These are phyloP conservation scores for Syngnathus scovelli DNA, from an alignment of 2,113 vertebrate species.

Conservation along the genomic window DNA sequence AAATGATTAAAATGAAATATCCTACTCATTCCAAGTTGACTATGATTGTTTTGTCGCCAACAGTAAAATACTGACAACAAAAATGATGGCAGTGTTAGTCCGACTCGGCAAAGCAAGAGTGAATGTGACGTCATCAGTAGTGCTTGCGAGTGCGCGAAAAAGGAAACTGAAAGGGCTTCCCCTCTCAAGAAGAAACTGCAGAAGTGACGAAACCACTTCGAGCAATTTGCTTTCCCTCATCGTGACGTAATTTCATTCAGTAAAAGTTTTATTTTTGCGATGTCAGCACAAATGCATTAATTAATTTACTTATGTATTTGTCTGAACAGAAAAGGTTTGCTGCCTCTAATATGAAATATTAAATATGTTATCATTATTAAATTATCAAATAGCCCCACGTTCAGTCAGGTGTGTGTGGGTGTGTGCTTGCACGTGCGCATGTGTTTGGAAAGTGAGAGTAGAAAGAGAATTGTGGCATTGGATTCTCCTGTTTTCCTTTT, in stretches of 20 bases:
- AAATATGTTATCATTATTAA: background rate
- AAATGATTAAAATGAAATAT: too few relatives aligned
- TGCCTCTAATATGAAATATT: background rate
- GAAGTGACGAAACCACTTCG: background rate
- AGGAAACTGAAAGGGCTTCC: background rate
- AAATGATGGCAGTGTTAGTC: background rate
- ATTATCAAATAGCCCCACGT: background rate
- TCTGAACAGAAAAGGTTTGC: background rate
- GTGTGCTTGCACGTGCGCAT: background rate
- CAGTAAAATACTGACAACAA: background rate
- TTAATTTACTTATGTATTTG: background rate
- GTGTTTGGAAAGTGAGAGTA: slow-evolving; percentile 15
- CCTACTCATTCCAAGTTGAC: background rate
- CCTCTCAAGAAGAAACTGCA: background rate
- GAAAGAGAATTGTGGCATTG: slow-evolving; percentile 19
- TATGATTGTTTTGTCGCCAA: background rate
- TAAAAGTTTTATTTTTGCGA: background rate
- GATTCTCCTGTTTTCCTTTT: slow-evolving; percentile 14
- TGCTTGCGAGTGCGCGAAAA: background rate
- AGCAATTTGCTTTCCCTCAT: background rate
- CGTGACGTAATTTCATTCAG: background rate
- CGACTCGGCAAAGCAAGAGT: background rate
- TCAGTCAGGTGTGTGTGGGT: background rate
- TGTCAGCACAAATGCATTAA: background rate
- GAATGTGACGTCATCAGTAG: background rate